Base-by-base conservation (phyloP, 2,797 vertebrate species). In the Phataginus tetradactyla region DNA sequence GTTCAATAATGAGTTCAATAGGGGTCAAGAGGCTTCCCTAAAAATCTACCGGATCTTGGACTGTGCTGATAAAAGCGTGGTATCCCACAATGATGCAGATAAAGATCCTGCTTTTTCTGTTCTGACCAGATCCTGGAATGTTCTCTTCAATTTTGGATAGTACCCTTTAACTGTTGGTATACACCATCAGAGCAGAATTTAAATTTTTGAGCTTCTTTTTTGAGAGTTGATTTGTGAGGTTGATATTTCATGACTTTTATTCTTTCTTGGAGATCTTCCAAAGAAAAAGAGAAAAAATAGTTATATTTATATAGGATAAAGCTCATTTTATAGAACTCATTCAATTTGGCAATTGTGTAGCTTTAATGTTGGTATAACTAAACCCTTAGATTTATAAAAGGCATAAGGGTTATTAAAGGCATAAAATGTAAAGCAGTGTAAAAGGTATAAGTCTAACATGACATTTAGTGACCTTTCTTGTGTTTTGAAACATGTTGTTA, bases 401-500 rank as follows among this genome's bases (percentile, higher is more conserved):
- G 18, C 21, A 57, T 63, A 93, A 49, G 7, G 42, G 57, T 64
- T 57, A 63, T 27, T 90, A 75, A 61, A 90, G 6, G 42, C 37
- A 68, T 39, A 79, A 85, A 87, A 78, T 45, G 12, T 21, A 89
- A 21, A 51, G 45, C 18, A 42, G 32, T 29, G 86, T 49, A 90
- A 84, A 86, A 89, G n/a, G 12, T 42, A 51, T 80, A 94, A 49
- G 77, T 55, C 4, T 86, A 96, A 89, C 14, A 63, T 15, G 63
- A 15, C 34, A 92, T 93, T 75, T 86, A 37, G 55, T 66, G 15
- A 66, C 63, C 72, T 79, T 85, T 79, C 39, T 88, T 95, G 42
- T 59, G 85, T 94, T 55, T 95, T 69, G 32, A 95, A 96, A 81
- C 42, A 86, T 20, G 86, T 93, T 92, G 11, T 34, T 49, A 89